Evolutionary conservation across 2,113 vertebrate species (phyloP), one percentile per base, ranked within the genome.

Genomic region (Anolis carolinensis): DNA sequence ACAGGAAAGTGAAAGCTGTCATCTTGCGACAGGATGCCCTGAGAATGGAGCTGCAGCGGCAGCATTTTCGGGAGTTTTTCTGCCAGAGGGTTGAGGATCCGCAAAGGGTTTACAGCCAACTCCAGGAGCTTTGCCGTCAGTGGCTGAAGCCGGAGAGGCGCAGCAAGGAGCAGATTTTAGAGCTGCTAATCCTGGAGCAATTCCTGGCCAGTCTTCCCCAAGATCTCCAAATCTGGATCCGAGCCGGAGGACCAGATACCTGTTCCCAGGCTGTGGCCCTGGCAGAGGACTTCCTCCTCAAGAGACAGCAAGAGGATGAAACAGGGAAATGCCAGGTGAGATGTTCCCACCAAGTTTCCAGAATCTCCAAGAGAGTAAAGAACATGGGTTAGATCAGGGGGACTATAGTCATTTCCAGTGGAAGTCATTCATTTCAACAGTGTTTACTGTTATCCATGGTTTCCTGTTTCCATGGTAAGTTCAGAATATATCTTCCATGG

Each of bases 111-210:
- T 84, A 91, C 75, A 88, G 82, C 84, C 73, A 87, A 18, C 91
- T 93, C 5, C 72, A 91, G 90, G 94, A 94, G 55, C 55, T 59
- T 59, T 59, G 55, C 55, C 55, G 55, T 59, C 55, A 3, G 55
- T 59, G 55, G 55, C 55, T 59, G 55, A 59, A 16, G 55, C 55
- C 55, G 14, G 55, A 59, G 55, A 59, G 55, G 16, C 55, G 14
- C 55, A 59, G 55, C 55, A 59, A 59, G 55, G 55, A 59, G 14
- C 55, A 59, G 55, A 59, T 59, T 68, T 81, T 94, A 85, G 94
- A 95, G 84, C 86, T 93, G 75, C 93, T 94, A 68, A 86, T 93
- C 70, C 85, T 95, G 79, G 94, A 94, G 63, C 93, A 94, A 70
- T 93, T 94, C 81, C 84, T 94, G 82, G 94, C 88, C 84, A 92